These are phyloP conservation scores for Furnarius figulus DNA, from an alignment of 2,113 vertebrate genomes.

Conservation along the genomic window DNA sequence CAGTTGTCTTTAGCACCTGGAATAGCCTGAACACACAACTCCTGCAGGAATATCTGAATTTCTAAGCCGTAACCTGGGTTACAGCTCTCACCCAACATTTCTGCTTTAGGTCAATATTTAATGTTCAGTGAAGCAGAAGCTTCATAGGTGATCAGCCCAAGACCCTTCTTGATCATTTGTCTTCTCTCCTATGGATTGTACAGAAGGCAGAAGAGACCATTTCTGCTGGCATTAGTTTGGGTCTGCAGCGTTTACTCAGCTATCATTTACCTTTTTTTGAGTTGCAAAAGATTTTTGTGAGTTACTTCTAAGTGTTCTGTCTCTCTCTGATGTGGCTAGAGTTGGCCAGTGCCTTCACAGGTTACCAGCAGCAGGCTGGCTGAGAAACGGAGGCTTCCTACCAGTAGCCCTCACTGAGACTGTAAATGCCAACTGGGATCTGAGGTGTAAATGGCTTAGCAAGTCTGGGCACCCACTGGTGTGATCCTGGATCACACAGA, in stretches of 20 bases:
- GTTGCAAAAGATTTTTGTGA: not conserved
- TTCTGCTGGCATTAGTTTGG: not conserved
- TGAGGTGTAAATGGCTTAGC: not conserved
- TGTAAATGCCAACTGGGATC: not conserved
- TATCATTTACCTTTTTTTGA: not conserved
- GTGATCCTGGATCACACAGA: not conserved
- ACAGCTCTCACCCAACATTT: not conserved
- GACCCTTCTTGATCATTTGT: not conserved
- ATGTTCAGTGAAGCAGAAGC: not conserved
- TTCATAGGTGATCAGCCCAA: not conserved
- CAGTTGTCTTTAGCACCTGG: not conserved
- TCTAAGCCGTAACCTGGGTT: not conserved
- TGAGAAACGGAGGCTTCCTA: not conserved
- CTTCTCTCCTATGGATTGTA: not conserved
- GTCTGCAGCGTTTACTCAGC: not conserved
- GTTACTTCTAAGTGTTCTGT: not conserved
- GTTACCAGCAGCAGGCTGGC: not conserved
- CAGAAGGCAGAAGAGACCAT: not conserved
- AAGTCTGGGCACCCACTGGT: not conserved
- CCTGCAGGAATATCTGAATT: not conserved
- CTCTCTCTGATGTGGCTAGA: not conserved
- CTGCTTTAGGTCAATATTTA: not conserved
- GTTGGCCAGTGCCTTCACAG: not conserved
- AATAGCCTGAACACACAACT: not conserved
- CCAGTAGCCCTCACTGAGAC: not conserved